These are phyloP conservation scores for Tetranychus piercei DNA, from an alignment of 2,888 invertebrate species.

Conservation along the genomic window DNA sequence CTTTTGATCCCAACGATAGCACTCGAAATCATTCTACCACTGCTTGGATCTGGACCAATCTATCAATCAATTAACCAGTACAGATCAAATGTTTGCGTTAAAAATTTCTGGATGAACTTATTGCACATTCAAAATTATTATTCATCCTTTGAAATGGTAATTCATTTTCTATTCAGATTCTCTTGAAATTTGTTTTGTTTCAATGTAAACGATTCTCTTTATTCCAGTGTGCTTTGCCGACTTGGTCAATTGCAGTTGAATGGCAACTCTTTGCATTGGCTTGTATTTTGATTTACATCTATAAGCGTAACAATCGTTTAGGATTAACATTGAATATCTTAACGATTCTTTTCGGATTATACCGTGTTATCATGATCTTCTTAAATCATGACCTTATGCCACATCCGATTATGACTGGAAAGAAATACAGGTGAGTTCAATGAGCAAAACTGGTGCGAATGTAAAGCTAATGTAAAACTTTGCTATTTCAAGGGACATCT, in stretches of 20 bases:
- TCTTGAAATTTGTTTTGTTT: no score
- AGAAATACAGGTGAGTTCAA: not conserved
- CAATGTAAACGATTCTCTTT: not conserved
- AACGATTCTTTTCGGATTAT: not conserved
- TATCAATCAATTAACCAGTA: not conserved
- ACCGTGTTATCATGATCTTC: not conserved
- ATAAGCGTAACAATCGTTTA: not conserved
- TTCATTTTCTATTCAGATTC: not conserved
- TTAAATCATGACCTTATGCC: not conserved
- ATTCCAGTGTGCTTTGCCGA: not conserved
- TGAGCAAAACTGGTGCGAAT: no score
- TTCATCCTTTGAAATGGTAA: not conserved
- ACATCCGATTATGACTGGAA: not conserved
- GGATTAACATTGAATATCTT: not conserved
- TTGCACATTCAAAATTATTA: not conserved
- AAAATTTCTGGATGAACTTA: not conserved
- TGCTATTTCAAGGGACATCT: not conserved
- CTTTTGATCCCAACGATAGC: not conserved
- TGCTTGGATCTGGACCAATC: not conserved
- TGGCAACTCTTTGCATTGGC: not conserved
- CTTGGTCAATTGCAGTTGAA: not conserved
- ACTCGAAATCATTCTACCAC: not conserved
- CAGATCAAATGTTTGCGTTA: not conserved
- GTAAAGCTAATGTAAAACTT: not conserved
- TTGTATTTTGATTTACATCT: not conserved